Conservation (phyloP, 2,797 vertebrate species). For the Danionella dracula region DNA sequence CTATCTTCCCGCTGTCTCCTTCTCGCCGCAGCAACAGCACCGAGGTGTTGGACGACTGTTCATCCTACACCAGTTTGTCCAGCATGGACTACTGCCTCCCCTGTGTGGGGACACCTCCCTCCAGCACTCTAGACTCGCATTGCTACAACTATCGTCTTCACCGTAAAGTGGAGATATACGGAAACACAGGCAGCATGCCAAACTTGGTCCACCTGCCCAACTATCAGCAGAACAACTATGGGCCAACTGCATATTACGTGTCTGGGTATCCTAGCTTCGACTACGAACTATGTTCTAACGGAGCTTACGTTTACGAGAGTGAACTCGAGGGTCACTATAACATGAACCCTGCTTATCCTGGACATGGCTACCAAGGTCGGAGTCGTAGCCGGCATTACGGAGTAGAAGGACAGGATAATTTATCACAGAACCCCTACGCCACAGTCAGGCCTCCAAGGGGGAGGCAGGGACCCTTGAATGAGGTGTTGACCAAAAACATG, state of each 20-base stretch:
- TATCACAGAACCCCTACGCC: conserved; percentile 88
- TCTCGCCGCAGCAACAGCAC: conserved; percentile 87
- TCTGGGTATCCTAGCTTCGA: conserved; percentile 74
- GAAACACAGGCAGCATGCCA: conserved; percentile 90
- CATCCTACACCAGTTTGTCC: conserved; percentile 90
- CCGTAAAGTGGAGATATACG: conserved; percentile 80
- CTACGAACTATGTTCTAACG: conserved; percentile 74
- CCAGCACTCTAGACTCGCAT: conserved; percentile 71
- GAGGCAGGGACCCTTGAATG: conserved; percentile 74
- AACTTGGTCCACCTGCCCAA: conserved; percentile 78
- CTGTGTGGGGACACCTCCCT: conserved; percentile 67
- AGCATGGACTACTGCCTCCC: conserved; percentile 77
- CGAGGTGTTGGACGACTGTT: conserved; percentile 87
- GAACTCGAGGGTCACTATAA: conserved; percentile 93
- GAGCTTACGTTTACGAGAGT: conserved; percentile 84
- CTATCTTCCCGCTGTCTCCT: conserved; percentile 78
- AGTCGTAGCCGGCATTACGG: conserved; percentile 79
- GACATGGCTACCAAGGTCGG: conserved; percentile 75
- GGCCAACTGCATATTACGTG: conserved; percentile 77
- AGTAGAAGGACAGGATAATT: conserved; percentile 72
- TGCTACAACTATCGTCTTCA: conserved; percentile 78
- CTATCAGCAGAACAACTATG: conserved; percentile 67
- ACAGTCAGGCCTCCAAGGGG: conserved; percentile 85
- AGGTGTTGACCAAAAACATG: conserved; percentile 91
- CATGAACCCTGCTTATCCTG: conserved; percentile 84